Base-by-base conservation (phyloP, 2,113 vertebrate genomes). In the Trematocara variabile region DNA sequence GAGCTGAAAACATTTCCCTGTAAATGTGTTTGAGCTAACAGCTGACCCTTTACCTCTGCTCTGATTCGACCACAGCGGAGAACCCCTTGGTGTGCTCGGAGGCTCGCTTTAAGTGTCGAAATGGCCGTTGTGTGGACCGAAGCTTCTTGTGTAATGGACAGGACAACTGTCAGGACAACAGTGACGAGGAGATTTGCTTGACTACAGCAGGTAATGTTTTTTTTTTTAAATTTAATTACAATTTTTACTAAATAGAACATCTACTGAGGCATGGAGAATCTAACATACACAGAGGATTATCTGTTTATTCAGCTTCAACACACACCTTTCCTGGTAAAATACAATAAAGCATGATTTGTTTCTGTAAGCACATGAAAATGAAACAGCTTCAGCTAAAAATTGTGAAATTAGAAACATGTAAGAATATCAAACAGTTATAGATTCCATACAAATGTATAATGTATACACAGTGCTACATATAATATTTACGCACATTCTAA, bases 141-240 rank as follows among this genome's bases (percentile, higher is more conserved):
- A 99, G 98, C 93, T 99, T 99, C 92, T 95, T 99, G 60, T 99
- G 98, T 4, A 98, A 99, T 2, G 98, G 98, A 54, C 96, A 98
- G 33, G 97, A 99, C 86, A 99, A 99, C 95, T 99, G 98, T 88
- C 97, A 97, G 28, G 98, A 99, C 94, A 99, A 98, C 96, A 99
- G 98, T 0, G 98, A 99, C 1, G 98, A 99, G 77, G 98, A 99
- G 85, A 96, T 96, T 95, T 99, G 98, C 3, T 97, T 97, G 30
- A 98, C 95, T 54, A 97, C 97, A 68, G 97, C 97, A 96, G 98
- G 98, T 99, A 97, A 83, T 75, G 4, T 0, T 1, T 30, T 16
- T 55, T 39, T 20, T 2, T 8, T 18, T n/a, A n/a, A n/a, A 37
- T 11, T 63, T 7, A 12, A 63, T 34, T 7, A n/a, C n/a, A 0